Evolutionary conservation across 1,140 invertebrate species (phyloP), one percentile per base, ranked within the genome.

Genomic region (Drosophila albomicans): DNA sequence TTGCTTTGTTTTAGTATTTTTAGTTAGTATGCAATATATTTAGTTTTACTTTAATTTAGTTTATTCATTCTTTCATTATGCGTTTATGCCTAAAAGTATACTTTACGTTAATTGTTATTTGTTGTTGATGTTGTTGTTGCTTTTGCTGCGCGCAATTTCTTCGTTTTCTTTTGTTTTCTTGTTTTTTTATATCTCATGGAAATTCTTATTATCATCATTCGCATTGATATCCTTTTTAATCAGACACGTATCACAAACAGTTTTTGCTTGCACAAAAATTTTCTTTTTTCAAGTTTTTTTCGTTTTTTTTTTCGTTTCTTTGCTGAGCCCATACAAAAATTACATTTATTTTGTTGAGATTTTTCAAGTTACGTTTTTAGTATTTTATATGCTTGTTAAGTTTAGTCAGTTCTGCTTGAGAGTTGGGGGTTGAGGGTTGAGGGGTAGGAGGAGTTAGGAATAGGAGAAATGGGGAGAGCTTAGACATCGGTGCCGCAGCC

Each of bases 401-500:
- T 79, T 87, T 87, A 87, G 82, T 87, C 82, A 87, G 82, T 87
- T 87, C 82, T 86, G 59, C 69, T 73, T 59, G 61, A 25, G 20
- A 25, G 20, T 25, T 25, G 20, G 20, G 20, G 20, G 20, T 25
- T 25, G 20, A 4, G 20, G 3, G 20, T 25, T 25, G 3, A 25
- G 20, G 20, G 20, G 1, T 20, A 28, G 35, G 45, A 38, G 13
- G 51, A 52, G 41, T 13, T 28, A 13, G 16, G 30, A 8, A 32
- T 32, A 35, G 16, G 25, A 30, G 68, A 25, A 20, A 3, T 64
- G 49, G 64, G 25, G 57, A 58, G 58, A 56, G 8, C 79, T 91
- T 93, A 98, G 90, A 98, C 97, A 93, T 98, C 97, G 16, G 97
- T 98, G 46, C 97, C 97, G 92, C 97, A 97, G 70, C 97, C 97